Percentiles rank a stretch among this genome's conserved stretches.
These are phyloP conservation scores for Hylyphantes graminicola DNA, from an alignment of 1,140 invertebrate species.

Conservation along the genomic window DNA sequence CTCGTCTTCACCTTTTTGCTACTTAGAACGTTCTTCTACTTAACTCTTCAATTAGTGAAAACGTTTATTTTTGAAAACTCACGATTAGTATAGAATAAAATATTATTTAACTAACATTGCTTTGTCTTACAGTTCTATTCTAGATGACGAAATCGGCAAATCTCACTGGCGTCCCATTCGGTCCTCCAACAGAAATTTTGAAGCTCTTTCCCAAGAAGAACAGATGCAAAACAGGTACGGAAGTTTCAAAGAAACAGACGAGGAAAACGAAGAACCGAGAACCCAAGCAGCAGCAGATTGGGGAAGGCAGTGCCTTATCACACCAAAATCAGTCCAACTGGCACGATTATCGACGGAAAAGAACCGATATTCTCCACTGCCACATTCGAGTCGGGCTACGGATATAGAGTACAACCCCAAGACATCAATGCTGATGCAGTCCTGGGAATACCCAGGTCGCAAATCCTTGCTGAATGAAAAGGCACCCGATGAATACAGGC, in stretches of 20 bases:
- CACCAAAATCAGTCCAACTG: constrained; percentile 39
- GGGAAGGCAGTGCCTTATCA: constrained; percentile 51
- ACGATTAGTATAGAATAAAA: neutral
- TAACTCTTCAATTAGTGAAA: too few species aligned
- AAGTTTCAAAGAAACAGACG: constrained; percentile 46
- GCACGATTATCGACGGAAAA: constrained; percentile 8
- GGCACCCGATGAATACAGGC: neutral
- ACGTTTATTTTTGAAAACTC: neutral
- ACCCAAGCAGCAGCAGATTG: constrained; percentile 1
- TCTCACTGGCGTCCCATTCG: constrained; percentile 15
- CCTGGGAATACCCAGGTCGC: neutral
- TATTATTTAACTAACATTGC: neutral
- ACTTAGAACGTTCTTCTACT: too few species aligned
- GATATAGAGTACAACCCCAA: neutral
- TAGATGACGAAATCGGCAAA: constrained; percentile 38
- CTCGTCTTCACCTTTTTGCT: too few species aligned
- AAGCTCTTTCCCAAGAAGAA: constrained; percentile 15
- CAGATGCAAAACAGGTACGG: constrained; percentile 49
- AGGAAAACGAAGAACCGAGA: constrained; percentile 43
- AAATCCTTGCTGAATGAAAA: neutral
- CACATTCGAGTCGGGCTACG: neutral
- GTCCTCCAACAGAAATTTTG: neutral
- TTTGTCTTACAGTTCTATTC: constrained; percentile 40
- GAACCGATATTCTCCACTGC: neutral
- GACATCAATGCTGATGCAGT: neutral